These are phyloP conservation scores for Sebastes iracundus DNA, from an alignment of 2,797 vertebrate species.

Conservation along the genomic window DNA sequence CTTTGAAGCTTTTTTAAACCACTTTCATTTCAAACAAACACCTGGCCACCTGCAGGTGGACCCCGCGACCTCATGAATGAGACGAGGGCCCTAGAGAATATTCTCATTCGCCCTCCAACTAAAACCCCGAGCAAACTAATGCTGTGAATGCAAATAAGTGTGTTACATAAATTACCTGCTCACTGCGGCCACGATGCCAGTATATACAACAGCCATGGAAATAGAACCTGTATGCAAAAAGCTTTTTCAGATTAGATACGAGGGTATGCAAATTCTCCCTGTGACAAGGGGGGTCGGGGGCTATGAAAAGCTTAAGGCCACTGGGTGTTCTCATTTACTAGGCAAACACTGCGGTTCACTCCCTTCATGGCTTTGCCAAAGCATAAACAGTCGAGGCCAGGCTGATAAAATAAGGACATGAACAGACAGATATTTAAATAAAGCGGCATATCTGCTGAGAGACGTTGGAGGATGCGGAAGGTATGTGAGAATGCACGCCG, in stretches of 20 bases:
- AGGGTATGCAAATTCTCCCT: conserved; percentile 74
- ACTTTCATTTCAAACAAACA: conserved; percentile 54
- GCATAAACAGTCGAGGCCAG: conserved; percentile 69
- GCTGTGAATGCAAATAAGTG: conserved; percentile 74
- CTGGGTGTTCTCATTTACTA: conserved; percentile 77
- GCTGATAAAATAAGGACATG: conserved; percentile 63
- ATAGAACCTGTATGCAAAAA: conserved; percentile 80
- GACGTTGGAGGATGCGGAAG: conserved; percentile 55
- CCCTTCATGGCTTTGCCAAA: conserved; percentile 66
- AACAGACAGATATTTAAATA: conserved; percentile 70
- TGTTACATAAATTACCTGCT: conserved; percentile 68
- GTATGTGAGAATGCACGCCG: conserved; percentile 34
- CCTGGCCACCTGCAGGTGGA: conserved; percentile 53
- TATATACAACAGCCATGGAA: conserved; percentile 66
- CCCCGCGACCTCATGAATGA: conserved; percentile 45
- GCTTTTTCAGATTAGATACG: conserved; percentile 74
- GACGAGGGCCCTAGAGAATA: conserved; percentile 37
- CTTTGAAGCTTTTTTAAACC: conserved; percentile 37
- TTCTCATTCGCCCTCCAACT: conserved; percentile 37
- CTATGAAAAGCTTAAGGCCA: conserved; percentile 62
- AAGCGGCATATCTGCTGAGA: conserved; percentile 55
- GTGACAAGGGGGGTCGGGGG: conserved; percentile 41
- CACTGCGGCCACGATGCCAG: conserved; percentile 53
- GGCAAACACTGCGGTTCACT: conserved; percentile 76
- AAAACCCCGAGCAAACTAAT: conserved; percentile 57